Evolutionary conservation across 2,113 vertebrate genomes (phyloP), one percentile per base, ranked within the genome.

Genomic region (Melanocharis versteri): DNA sequence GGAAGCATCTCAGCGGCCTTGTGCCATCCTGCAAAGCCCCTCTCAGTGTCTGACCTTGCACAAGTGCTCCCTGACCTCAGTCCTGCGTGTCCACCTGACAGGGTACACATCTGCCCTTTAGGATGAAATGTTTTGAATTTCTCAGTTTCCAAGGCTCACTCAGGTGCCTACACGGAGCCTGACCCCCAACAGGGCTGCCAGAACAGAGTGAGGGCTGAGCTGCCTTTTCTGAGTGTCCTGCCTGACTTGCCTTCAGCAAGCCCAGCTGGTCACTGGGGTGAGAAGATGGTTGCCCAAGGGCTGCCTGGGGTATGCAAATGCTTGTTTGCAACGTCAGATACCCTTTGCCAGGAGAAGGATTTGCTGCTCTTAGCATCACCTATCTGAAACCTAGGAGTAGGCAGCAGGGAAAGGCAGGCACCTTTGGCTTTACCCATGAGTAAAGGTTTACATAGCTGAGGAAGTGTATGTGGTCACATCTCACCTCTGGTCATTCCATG

Each of bases 401-500:
- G 37, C 1, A 5, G 17, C 11, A 8, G 54, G 37, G 18, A 81
- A 69, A 51, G 50, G 45, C 68, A 90, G 58, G 60, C 24, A 70
- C 9, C 35, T 73, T 37, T 47, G 44, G 11, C 57, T 57, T 57
- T 54, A 54, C 35, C 35, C 5, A 1, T 19, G 13, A 24, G 1
- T 45, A 76, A 26, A 65, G 16, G 2, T 69, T 44, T 79, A 21
- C 5, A 1, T 31, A 66, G 42, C 28, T 48, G 33, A 70, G 75
- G 66, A 10, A 66, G 53, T 47, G 80, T 68, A 21, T 0, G 0
- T 4, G 14, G 17, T 54, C 15, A 3, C 26, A 37, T 68, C 31
- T 76, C 1, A 0, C 21, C 21, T 66, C 57, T 45, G 24, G 14
- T 39, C 2, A 0, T 64, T 72, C 39, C 23, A 17, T 1, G 3